Evolutionary conservation across 2,113 vertebrate genomes (phyloP), one percentile per base, ranked within the genome.

Genomic region (Arothron firmamentum): DNA sequence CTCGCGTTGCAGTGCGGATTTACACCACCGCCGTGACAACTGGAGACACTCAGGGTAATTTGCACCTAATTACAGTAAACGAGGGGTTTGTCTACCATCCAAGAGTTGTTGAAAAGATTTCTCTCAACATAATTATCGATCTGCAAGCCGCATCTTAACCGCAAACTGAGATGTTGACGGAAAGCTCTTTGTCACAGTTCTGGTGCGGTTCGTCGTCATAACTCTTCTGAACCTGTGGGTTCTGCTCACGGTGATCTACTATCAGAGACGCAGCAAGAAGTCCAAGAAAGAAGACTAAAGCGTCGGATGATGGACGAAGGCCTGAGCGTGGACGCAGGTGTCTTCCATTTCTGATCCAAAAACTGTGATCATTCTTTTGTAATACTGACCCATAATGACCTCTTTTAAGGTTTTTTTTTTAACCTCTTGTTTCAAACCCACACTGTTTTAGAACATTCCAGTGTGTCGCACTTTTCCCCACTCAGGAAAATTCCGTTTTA

Each of bases 1-100:
- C 46, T 78, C 16, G 59, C 77, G 75, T 90, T 90, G 60, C 92
- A 99, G 97, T 92, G 16, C 92, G 96, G 85, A 94, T 99, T 82
- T 74, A 93, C 79, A 98, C 96, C 56, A 96, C 95, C 8, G 16
- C 89, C n/a, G 85, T 94, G 88, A 98, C 95, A 18, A 96, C 92
- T 0, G 91, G 90, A 70, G 97, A 99, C 79, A 63, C 78, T 0
- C 91, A 91, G 88, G 92, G 96, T 99, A 79, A 92, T 92, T 82
- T 38, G 1, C 6, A 20, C 16, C 17, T 62, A 54, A 54, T 66
- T 9, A 23, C 52, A 65, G 7, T 47, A n/a, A 64, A 62, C 0
- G 66, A 28, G 62, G 17, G 13, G 34, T 23, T 9, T 17, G 42
- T 28, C 21, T 13, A 0, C 15, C 1, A 6, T 47, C 41, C 55